Percentiles rank a stretch among this genome's conserved stretches.
Conservation (phyloP, 2,113 vertebrate genomes). For the Callospermophilus lateralis region DNA sequence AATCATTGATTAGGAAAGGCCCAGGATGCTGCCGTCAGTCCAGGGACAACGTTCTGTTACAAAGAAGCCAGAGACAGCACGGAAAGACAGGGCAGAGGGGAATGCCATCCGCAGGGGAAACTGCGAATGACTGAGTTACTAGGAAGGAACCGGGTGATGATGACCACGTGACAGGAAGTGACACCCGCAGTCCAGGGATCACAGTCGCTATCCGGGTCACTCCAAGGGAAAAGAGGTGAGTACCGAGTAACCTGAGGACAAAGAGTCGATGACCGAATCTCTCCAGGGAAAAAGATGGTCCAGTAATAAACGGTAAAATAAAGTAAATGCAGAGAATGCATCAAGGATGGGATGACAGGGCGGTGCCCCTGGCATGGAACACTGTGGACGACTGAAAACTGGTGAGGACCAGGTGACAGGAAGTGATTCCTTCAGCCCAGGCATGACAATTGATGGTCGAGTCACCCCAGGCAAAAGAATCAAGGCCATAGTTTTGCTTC, state of each 20-base stretch:
- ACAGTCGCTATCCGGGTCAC: background rate
- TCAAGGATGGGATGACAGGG: background rate
- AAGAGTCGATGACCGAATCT: background rate
- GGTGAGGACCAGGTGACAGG: background rate
- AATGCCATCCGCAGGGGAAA: too few species aligned
- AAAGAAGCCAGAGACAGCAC: too few species aligned
- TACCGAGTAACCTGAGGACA: too few species aligned
- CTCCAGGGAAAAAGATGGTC: fast-evolving
- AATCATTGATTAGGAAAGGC: too few species aligned
- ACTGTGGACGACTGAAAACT: background rate
- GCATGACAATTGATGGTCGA: background rate
- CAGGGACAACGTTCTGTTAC: background rate
- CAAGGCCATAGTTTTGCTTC: background rate
- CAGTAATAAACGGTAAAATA: background rate
- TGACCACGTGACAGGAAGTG: background rate
- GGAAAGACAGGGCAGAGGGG: too few species aligned
- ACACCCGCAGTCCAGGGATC: background rate
- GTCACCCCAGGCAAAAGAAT: background rate
- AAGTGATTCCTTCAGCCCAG: background rate
- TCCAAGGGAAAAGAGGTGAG: too few species aligned
- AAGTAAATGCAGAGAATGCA: background rate
- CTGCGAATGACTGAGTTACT: too few species aligned
- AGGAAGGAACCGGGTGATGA: too few species aligned
- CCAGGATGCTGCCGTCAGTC: too few species aligned
- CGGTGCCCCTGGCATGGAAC: too few species aligned